phyloP scores from a whole-genome alignment of 2,888 invertebrate genomes.

The Brachyptera risi region DNA sequence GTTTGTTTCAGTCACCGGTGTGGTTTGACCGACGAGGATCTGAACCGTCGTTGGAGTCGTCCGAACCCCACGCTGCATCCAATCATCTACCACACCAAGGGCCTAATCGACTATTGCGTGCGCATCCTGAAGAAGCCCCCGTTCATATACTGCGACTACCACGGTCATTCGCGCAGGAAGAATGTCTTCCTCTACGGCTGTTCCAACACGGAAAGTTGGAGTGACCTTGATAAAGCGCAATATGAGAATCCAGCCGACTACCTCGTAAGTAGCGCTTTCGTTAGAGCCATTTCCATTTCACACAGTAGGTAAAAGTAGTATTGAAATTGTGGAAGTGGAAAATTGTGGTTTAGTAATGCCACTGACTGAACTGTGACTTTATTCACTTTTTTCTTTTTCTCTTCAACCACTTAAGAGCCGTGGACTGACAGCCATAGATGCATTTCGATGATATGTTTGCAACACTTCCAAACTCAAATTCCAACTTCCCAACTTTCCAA shows the following conservation, averaged over 20 bases:
- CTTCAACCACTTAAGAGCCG: too few species aligned
- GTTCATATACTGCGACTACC: constrained; percentile 69
- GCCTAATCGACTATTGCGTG: constrained; percentile 59
- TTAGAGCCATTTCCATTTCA: too few species aligned
- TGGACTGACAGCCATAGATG: too few species aligned
- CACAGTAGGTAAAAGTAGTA: too few species aligned
- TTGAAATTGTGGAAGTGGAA: too few species aligned
- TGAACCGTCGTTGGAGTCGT: constrained; percentile 79
- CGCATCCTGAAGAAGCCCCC: constrained; percentile 57
- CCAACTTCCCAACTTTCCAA: too few species aligned
- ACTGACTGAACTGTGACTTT: too few species aligned
- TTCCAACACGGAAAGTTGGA: constrained; percentile 65
- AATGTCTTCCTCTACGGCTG: constrained; percentile 85
- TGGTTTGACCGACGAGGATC: constrained; percentile 78
- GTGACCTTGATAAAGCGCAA: constrained; percentile 54
- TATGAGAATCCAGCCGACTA: constrained; percentile 58
- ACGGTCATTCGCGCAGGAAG: constrained; percentile 79
- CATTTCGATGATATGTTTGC: too few species aligned
- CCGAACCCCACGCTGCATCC: constrained; percentile 73
- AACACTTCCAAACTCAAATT: too few species aligned
- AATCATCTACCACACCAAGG: constrained; percentile 78
- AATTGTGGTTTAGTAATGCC: too few species aligned
- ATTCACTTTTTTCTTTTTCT: too few species aligned
- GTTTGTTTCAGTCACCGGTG: constrained; percentile 63
- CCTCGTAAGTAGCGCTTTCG: constrained; percentile 48